These are phyloP conservation scores for Psittacula echo DNA, from an alignment of 2,797 vertebrate species.

Conservation along the genomic window DNA sequence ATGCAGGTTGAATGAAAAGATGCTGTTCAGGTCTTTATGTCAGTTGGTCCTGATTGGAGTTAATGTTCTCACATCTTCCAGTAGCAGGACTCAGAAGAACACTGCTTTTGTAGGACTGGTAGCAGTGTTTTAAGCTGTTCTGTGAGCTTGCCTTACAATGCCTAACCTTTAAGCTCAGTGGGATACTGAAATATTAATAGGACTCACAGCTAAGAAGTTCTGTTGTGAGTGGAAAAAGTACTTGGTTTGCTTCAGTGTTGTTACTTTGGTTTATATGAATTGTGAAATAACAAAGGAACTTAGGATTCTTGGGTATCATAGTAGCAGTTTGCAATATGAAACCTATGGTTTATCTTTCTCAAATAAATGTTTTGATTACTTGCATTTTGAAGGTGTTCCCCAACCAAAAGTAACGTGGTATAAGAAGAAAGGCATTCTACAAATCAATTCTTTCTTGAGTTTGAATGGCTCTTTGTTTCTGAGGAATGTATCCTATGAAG, in stretches of 20 bases:
- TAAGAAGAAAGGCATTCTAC: constrained; percentile 74
- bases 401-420: constrained; percentile 83
- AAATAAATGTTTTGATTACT: neutral
- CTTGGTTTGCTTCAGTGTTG: neutral
- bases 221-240: neutral
- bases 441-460: constrained; percentile 61
- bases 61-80: neutral
- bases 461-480: constrained; percentile 84
- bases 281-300: neutral
- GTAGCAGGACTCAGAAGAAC: accelerated
- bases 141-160: neutral
- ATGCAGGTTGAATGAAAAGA: neutral
- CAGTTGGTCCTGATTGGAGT: neutral
- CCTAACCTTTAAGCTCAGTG: neutral
- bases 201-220: neutral
- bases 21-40: neutral
- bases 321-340: neutral
- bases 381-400: constrained; percentile 82
- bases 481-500: constrained; percentile 78
- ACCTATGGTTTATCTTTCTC: neutral
- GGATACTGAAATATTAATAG: neutral
- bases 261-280: neutral
- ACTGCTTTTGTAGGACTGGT: neutral
- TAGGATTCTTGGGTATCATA: accelerated
- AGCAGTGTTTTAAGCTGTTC: neutral